A percentile compares a stretch with the other conserved stretches of the same genome.
Conservation (phyloP, 2,888 invertebrate genomes). For the Osmoderma eremita region DNA sequence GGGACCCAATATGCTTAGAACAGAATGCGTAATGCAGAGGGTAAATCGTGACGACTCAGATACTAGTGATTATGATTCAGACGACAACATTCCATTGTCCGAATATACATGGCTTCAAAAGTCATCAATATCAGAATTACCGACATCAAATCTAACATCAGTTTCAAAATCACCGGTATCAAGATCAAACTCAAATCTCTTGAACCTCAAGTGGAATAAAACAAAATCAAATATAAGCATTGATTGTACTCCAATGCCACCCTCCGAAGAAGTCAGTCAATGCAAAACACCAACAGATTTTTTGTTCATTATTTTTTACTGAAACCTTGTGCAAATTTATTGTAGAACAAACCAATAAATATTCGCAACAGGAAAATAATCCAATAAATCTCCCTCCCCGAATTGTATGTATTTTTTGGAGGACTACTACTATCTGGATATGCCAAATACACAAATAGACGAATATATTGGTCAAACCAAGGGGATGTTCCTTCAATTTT, state of each 20-base stretch:
- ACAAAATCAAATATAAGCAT: too few relatives aligned
- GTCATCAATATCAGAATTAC: neutral
- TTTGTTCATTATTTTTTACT: neutral
- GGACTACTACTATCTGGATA: slow-evolving; percentile 5
- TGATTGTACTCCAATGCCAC: too few relatives aligned
- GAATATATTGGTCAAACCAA: slow-evolving; percentile 2
- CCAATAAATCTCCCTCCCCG: neutral
- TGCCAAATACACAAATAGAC: slow-evolving; percentile 3
- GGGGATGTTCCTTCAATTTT: too few relatives aligned
- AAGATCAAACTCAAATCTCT: neutral
- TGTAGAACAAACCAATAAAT: slow-evolving; percentile 6
- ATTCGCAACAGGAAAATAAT: slow-evolving; percentile 5
- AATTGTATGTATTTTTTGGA: slow-evolving; percentile 1
- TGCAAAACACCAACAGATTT: neutral
- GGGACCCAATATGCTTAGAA: slow-evolving; percentile 8
- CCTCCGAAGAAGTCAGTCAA: too few relatives aligned
- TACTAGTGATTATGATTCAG: slow-evolving; percentile 6
- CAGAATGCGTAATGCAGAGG: too few relatives aligned
- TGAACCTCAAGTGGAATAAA: too few relatives aligned
- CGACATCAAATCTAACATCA: neutral
- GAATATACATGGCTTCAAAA: too few relatives aligned
- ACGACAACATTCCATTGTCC: slow-evolving; percentile 8
- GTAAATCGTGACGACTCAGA: slow-evolving; percentile 6
- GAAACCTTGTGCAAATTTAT: neutral
- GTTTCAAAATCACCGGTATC: neutral